These are phyloP conservation scores for Drosophila mayri DNA, from an alignment of 1,140 invertebrate genomes.

Conservation along the genomic window DNA sequence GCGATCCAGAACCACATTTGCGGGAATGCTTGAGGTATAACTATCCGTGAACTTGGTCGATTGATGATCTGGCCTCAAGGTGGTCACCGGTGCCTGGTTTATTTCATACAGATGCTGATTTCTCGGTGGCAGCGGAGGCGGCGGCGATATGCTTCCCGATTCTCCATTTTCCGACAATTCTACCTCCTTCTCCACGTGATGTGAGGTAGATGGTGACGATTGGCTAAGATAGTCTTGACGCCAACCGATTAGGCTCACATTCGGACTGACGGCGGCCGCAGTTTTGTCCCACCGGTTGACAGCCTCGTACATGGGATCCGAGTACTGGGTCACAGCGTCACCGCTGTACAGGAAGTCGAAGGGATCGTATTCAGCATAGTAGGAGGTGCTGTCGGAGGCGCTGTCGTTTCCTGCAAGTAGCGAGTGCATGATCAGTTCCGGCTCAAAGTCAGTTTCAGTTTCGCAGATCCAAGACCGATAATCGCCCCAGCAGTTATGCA, in stretches of 20 bases:
- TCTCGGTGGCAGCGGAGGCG: conserved; percentile 86
- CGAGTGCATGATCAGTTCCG: conserved; percentile 73
- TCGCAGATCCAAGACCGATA: conserved; percentile 30
- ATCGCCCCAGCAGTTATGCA: conserved; percentile 64
- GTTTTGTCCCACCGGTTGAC: conserved; percentile 89
- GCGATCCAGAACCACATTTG: conserved; percentile 84
- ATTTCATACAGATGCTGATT: conserved; percentile 78
- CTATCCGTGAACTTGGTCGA: conserved; percentile 69
- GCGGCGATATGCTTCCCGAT: conserved; percentile 59
- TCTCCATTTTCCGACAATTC: conserved; percentile 16
- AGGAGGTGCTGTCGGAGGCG: conserved; percentile 86
- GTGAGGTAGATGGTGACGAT: conserved; percentile 20
- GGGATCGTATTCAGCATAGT: conserved; percentile 94
- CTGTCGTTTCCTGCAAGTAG: conserved; percentile 81
- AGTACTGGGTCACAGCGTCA: conserved; percentile 89
- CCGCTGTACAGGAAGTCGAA: conserved; percentile 93
- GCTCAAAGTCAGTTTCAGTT: conserved; percentile 22
- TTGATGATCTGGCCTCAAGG: conserved; percentile 21
- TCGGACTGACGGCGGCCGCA: conserved; percentile 85
- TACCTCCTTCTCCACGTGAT: background rate
- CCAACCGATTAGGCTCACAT: conserved; percentile 87
- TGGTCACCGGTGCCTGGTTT: background rate
- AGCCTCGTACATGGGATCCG: conserved; percentile 91
- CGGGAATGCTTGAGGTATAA: conserved; percentile 68
- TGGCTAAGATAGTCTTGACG: conserved; percentile 72